These are phyloP conservation scores for Myotis davidii DNA, from an alignment of 2,113 vertebrate genomes.

Conservation along the genomic window DNA sequence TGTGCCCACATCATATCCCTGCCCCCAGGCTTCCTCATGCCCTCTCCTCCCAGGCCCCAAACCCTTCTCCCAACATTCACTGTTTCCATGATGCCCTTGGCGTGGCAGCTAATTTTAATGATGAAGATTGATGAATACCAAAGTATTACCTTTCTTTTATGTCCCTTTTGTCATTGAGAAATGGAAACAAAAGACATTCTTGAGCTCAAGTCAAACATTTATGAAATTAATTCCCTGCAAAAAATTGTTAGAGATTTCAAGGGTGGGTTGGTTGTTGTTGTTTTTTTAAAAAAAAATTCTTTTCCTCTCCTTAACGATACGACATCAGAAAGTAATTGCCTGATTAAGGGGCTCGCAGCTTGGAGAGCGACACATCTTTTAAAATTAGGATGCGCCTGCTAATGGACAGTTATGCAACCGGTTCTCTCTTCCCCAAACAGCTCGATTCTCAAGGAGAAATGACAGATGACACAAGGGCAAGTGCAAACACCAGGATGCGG, in stretches of 20 bases:
- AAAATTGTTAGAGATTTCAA: conserved; percentile 73
- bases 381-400: conserved; percentile 72
- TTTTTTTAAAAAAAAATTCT: not conserved
- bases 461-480: conserved; percentile 2
- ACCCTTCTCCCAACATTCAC: not conserved
- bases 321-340: conserved; percentile 71
- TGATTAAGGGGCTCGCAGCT: conserved; percentile 67
- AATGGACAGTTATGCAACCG: conserved; percentile 28
- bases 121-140: conserved; percentile 78
- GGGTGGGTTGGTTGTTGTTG: not conserved
- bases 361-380: conserved; percentile 68
- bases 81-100: conserved; percentile 37
- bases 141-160: conserved; percentile 74
- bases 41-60: too few species aligned
- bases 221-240: conserved; percentile 79
- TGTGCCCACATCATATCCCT: not conserved
- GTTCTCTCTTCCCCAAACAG: conserved; percentile 52
- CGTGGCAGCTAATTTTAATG: conserved; percentile 72
- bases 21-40: fast-evolving
- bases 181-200: conserved; percentile 74
- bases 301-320: conserved; percentile 24
- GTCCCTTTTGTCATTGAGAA: conserved; percentile 73
- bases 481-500: fast-evolving
- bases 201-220: conserved; percentile 74
- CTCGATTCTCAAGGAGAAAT: not conserved